Base-by-base conservation (phyloP, 2,888 invertebrate genomes). In the Leptopilina myrica region DNA sequence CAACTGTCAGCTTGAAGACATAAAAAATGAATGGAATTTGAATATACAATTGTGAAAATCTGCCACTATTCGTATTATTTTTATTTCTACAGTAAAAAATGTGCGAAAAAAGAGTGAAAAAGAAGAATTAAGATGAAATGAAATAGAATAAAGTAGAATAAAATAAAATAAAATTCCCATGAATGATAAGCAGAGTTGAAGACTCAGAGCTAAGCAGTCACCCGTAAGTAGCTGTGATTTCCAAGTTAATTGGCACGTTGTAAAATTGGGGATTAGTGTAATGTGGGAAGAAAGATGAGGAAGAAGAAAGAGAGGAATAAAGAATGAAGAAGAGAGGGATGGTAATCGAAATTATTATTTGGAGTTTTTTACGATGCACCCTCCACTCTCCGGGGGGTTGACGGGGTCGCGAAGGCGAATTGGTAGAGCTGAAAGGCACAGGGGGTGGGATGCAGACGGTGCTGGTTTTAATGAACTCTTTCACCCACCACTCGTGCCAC, bases 391-490 rank as follows among this genome's bases (percentile, higher is more conserved):
- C 9, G 20, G 73, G 81, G 85, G 82, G 83, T 82, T 83, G 84
- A 80, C 82, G 81, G 82, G 84, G 83, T 80, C 80, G 84, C 82
- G 76, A 73, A 66, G 80, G 69, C 64, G 77, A 75, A 81, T 76
- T 75, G 77, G 73, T 53, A 65, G 73, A 64, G 65, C 79, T 64
- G 73, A 59, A 76, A 56, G 66, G 82, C 78, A 83, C 80, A 9
- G 49, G 82, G 83, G 84, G 49, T 82, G 83, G 84, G 85, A 83
- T 87, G 88, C 89, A 88, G 88, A 88, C 88, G 86, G 87, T 86
- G 89, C 88, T 87, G 88, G 88, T 89, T 89, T 90, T 89, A 90
- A 89, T 90, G 89, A 89, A 90, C 89, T 90, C 89, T 89, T 89
- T 89, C 88, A 88, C 86, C 86, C 88, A 86, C 84, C 88, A 88